Base-by-base conservation (phyloP, 2,797 vertebrate genomes). In the Gadopsis marmoratus region DNA sequence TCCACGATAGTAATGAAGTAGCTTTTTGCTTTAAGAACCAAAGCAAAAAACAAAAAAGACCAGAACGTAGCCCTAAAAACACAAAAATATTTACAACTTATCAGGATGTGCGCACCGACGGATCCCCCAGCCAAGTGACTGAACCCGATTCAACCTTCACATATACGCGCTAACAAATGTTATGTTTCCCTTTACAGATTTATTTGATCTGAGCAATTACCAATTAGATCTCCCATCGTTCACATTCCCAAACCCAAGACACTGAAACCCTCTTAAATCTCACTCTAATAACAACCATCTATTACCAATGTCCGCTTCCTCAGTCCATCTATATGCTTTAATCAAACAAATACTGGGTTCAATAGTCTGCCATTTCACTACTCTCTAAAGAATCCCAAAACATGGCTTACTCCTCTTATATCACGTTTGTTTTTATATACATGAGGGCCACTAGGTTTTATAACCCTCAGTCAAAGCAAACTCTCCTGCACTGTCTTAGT, bases 21-120 rank as follows among this genome's bases (percentile, higher is more conserved):
- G 35, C n/a, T 33, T 43, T 82, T 84, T 72, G 45, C 82, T 81
- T 86, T 39, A 53, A 66, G 21, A 23, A 78, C 78, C 26, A 35
- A 79, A 74, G 71, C 74, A 74, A 78, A 47, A 84, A 45, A 83
- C 64, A 63, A 78, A 50, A 77, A 82, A 85, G 76, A 81, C 83
- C 48, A 62, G 62, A 64, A 73, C 4, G 21, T 9, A 78, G 63
- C 79, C 70, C 74, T 45, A 74, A 78, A 81, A 78, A 85, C 62
- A 72, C 55, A 54, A 56, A 82, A 88, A 89, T 93, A 94, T 94
- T 87, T 94, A 95, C 90, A 94, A 88, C 64, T 67, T 4, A 74
- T 78, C 41, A 82, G 76, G 62, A 91, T 75, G 78, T 88, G 81
- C 6, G 54, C 60, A 53, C 62, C 1, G 37, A 82, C 76, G 50